Conservation (phyloP, 2,797 vertebrate genomes). For the Bovichtus variegatus region DNA sequence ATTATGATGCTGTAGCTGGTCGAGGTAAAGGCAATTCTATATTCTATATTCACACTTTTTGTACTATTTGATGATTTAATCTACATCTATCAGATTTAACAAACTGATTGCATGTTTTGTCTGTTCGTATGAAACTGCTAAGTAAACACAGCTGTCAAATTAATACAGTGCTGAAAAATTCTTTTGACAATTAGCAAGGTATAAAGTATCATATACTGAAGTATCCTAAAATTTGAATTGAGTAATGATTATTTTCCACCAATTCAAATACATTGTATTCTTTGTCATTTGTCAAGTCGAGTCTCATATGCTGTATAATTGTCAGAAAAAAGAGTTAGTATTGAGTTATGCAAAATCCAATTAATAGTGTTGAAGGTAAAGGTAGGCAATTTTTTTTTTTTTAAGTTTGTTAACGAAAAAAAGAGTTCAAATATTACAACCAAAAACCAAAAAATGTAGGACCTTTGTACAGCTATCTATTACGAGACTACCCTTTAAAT, state of each 20-base stretch:
- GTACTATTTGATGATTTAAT: not conserved
- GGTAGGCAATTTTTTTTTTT: not conserved
- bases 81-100: not conserved
- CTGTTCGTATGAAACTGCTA: not conserved
- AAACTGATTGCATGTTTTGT: not conserved
- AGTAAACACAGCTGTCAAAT: not conserved
- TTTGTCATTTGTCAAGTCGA: not conserved
- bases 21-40: not conserved
- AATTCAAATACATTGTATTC: not conserved
- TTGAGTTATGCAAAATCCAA: not conserved
- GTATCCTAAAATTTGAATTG: not conserved
- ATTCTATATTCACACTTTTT: not conserved
- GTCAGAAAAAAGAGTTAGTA: not conserved
- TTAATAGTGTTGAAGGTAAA: not conserved
- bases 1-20: not conserved
- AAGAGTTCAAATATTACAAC: not conserved
- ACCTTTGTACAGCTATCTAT: constrained; percentile 42
- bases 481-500: constrained; percentile 55
- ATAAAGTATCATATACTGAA: not conserved
- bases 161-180: not conserved
- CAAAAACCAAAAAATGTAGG: constrained; percentile 12
- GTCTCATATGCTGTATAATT: not conserved
- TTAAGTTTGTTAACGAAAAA: not conserved
- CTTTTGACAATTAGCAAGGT: not conserved
- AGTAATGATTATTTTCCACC: not conserved